Conservation (phyloP, 2,797 vertebrate genomes). For the Tokudaia tokunoshimensis region DNA sequence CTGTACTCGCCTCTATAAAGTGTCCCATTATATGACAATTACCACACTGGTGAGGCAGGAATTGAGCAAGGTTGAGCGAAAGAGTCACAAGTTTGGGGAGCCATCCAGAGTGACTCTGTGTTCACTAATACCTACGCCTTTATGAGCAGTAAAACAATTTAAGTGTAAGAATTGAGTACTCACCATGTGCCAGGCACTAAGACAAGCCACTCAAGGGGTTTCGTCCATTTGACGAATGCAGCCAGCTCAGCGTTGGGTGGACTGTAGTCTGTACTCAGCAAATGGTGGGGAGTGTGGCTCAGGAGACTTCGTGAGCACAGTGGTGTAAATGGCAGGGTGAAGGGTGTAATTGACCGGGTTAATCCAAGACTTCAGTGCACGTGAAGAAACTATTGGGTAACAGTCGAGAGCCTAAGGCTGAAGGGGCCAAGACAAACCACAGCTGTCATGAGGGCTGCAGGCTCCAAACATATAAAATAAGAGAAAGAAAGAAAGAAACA, state of each 20-base stretch:
- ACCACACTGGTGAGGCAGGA: neutral
- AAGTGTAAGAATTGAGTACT: slow-evolving; percentile 19
- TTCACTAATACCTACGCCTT: slow-evolving; percentile 1
- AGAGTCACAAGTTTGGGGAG: neutral
- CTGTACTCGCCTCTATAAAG: neutral
- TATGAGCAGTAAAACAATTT: neutral
- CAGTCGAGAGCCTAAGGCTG: neutral
- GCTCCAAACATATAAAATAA: neutral
- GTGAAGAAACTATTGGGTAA: neutral
- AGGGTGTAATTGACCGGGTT: slow-evolving; percentile 15
- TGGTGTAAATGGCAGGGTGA: neutral
- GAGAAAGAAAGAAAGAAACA: neutral
- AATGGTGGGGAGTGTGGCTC: neutral
- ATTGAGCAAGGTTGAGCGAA: neutral
- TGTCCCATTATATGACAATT: neutral
- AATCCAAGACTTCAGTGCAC: neutral
- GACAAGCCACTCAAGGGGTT: neutral
- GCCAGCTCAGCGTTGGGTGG: neutral
- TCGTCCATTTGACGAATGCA: neutral
- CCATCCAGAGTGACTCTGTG: neutral
- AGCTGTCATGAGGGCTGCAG: neutral
- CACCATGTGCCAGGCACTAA: neutral
- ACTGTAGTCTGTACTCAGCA: neutral
- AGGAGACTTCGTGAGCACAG: neutral
- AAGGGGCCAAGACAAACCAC: neutral